Percentiles rank a stretch among this genome's conserved stretches.
Conservation (phyloP, 2,113 vertebrate species). For the Sminthopsis crassicaudata region DNA sequence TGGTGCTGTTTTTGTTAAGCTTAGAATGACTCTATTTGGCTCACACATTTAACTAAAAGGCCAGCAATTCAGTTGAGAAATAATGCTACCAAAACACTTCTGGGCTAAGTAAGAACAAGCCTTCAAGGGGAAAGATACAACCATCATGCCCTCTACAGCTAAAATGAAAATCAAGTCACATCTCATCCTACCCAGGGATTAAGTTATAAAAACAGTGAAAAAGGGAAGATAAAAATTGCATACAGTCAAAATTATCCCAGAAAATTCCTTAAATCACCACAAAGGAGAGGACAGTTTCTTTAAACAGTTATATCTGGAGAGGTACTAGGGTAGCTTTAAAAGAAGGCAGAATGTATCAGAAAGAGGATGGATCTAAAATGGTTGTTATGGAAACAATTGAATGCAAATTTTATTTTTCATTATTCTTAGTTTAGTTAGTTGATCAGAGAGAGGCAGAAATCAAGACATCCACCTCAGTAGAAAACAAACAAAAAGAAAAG, state of each 20-base stretch:
- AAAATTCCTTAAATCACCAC: neutral
- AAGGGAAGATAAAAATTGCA: neutral
- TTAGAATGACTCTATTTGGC: slow-evolving; percentile 11
- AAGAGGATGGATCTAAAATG: neutral
- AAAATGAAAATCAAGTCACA: neutral
- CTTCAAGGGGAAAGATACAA: neutral
- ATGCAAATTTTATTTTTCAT: slow-evolving; percentile 1
- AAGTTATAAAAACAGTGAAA: neutral
- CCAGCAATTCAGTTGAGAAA: slow-evolving; percentile 15
- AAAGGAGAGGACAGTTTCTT: neutral
- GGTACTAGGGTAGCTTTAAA: neutral
- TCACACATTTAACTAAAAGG: slow-evolving; percentile 39
- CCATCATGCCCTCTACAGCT: neutral
- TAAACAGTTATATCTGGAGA: neutral
- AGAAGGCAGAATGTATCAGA: neutral
- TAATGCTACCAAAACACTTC: slow-evolving; percentile 42
- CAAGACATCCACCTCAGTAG: neutral
- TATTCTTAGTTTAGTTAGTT: neutral
- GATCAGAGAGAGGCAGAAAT: neutral
- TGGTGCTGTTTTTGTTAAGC: neutral
- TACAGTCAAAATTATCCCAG: neutral
- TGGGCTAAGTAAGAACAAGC: neutral
- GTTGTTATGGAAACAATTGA: neutral
- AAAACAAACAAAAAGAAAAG: neutral
- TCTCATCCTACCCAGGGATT: neutral